These are phyloP conservation scores for Phyllostomus discolor DNA, from an alignment of 2,113 vertebrate species.

Conservation along the genomic window DNA sequence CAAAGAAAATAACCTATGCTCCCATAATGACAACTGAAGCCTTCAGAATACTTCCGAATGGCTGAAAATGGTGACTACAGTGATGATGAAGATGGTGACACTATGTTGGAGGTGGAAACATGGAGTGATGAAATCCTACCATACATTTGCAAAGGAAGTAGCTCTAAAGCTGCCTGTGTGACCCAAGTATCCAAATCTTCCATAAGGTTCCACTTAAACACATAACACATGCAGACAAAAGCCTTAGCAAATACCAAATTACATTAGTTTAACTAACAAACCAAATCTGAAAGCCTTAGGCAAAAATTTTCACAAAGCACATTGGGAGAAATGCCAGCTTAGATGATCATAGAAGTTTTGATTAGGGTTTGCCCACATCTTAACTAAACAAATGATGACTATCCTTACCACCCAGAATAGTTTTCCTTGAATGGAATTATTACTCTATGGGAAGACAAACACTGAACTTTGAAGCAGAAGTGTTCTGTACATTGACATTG, in stretches of 20 bases:
- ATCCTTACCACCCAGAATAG: conserved; percentile 64
- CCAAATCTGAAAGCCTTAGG: conserved; percentile 80
- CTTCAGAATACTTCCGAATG: neutral
- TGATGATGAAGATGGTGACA: neutral
- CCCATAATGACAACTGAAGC: neutral
- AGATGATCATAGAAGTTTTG: conserved; percentile 60
- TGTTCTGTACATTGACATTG: conserved; percentile 43
- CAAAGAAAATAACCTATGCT: neutral
- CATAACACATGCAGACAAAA: conserved; percentile 69
- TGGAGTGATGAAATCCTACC: neutral
- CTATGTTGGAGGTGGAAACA: neutral
- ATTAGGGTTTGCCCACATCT: conserved; percentile 69
- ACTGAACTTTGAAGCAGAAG: conserved; percentile 58
- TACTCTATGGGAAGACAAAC: conserved; percentile 57
- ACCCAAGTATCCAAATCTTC: conserved; percentile 76
- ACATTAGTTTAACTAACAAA: conserved; percentile 81
- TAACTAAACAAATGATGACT: conserved; percentile 66
- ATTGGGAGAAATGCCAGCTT: conserved; percentile 76
- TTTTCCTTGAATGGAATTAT: conserved; percentile 56
- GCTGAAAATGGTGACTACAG: neutral
- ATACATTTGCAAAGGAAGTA: neutral
- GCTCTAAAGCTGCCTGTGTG: conserved; percentile 68
- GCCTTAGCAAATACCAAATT: conserved; percentile 79
- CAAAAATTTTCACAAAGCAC: conserved; percentile 75
- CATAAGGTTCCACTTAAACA: conserved; percentile 82